Base-by-base conservation (phyloP, 2,797 vertebrate genomes). In the Sparus aurata region DNA sequence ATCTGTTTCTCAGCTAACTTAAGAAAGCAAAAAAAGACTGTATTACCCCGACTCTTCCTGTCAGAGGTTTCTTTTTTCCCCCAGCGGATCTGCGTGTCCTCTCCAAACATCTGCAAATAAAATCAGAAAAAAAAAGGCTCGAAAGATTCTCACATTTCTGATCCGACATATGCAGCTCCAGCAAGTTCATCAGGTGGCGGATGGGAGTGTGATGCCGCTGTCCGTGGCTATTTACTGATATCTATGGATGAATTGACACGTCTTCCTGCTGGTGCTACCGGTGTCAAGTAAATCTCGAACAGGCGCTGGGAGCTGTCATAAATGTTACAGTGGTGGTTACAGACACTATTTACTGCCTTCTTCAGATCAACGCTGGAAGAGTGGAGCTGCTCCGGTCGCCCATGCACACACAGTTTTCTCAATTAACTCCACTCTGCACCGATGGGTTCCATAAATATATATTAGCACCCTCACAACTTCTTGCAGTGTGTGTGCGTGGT, bases 271-370 rank as follows among this genome's bases (percentile, higher is more conserved):
- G 59, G 77, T 81, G 80, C 76, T 82, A 78, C 73, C 83, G 41
- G 45, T 84, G 77, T 89, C 73, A 75, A 80, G 67, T 73, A 82
- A 82, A 87, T 83, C 86, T 77, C 79, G 82, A 80, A 79, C 23
- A 64, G 67, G 49, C 79, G 65, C 67, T 16, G 38, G 72, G 63
- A 58, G 69, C 77, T 81, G 75, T 82, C 71, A 87, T 78, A 69
- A 75, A 80, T 84, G 76, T 76, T 69, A 45, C 58, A 65, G 64
- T 65, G 30, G 67, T 75, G 57, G 77, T 84, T 70, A 70, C 47
- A 79, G 53, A 82, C 52, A 68, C 61, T 75, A 75, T 85, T 81
- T 88, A 62, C 67, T 72, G 79, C 64, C 43, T 81, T 77, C 27
- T 52, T 10, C 11, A 81, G 77, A 81, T 87, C 77, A 85, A 86